Evolutionary conservation across 1,140 invertebrate species (phyloP).

Genomic region (Atta colombica): DNA sequence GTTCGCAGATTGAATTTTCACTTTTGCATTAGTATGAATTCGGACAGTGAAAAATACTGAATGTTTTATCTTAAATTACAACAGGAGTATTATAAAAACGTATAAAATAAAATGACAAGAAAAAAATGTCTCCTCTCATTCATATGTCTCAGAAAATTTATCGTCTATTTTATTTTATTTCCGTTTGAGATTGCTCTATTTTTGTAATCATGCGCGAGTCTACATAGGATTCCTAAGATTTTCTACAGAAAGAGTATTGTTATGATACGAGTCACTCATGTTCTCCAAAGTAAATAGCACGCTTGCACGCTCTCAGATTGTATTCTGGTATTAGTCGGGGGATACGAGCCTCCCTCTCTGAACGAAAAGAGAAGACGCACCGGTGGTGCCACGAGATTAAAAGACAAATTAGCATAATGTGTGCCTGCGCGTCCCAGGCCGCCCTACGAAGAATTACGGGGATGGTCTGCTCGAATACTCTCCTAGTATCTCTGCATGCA

Average conservation of each 20-base stretch:
- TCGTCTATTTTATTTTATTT: background rate
- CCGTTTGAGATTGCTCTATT: background rate
- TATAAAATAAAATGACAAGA: background rate
- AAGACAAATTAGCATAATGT: constrained; percentile 83
- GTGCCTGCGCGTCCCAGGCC: constrained; percentile 68
- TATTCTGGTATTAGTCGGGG: constrained; percentile 58
- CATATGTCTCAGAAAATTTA: background rate
- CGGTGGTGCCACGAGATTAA: constrained; percentile 79
- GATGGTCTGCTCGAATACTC: constrained; percentile 50
- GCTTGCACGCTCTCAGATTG: constrained; percentile 70
- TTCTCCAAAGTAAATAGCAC: constrained; percentile 70
- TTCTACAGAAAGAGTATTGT: constrained; percentile 41
- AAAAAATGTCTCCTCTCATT: background rate
- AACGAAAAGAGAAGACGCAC: constrained; percentile 71
- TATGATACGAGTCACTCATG: constrained; percentile 31
- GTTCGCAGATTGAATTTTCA: constrained; percentile 22
- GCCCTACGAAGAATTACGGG: constrained; percentile 49
- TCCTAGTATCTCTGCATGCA: constrained; percentile 60
- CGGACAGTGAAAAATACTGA: constrained; percentile 5
- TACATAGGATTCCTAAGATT: background rate
- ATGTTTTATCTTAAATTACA: background rate
- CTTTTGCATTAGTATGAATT: background rate
- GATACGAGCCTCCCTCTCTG: constrained; percentile 28
- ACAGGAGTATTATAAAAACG: background rate
- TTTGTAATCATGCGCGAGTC: background rate